phyloP scores from a whole-genome alignment of 2,888 invertebrate species.

The Agriopis aurantiaria region DNA sequence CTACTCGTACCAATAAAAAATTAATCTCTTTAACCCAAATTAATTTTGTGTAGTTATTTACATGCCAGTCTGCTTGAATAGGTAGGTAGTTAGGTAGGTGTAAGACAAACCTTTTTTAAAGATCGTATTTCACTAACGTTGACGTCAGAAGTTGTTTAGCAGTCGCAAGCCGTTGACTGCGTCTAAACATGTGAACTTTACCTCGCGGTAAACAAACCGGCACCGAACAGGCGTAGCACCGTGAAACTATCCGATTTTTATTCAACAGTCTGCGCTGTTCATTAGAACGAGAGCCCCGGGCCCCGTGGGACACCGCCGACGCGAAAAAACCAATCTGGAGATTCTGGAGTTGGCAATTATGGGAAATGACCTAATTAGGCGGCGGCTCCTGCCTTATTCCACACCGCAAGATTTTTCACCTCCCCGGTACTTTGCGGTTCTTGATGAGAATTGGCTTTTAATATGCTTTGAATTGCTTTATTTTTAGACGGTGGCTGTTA shows the following conservation, averaged over 20 bases:
- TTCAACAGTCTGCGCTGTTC: slow-evolving; percentile 60
- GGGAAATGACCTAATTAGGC: slow-evolving; percentile 81
- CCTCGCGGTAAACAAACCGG: slow-evolving; percentile 32
- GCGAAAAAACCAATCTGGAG: slow-evolving; percentile 83
- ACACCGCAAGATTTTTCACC: slow-evolving; percentile 70
- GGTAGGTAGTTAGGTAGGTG: too few species aligned
- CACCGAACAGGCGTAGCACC: slow-evolving; percentile 47
- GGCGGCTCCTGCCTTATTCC: slow-evolving; percentile 58
- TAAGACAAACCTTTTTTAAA: too few species aligned
- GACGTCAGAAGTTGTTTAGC: neutral
- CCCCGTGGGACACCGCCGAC: slow-evolving; percentile 77
- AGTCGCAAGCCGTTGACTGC: neutral
- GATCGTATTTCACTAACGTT: too few species aligned
- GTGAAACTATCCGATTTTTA: slow-evolving; percentile 55
- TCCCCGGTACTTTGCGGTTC: slow-evolving; percentile 61
- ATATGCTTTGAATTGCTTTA: slow-evolving; percentile 57
- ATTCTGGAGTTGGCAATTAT: slow-evolving; percentile 82
- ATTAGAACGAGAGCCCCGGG: slow-evolving; percentile 72
- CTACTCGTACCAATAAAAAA: slow-evolving; percentile 3
- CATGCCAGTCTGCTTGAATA: neutral
- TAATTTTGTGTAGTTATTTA: neutral
- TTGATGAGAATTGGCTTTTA: slow-evolving; percentile 65
- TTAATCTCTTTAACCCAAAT: neutral
- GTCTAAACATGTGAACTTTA: neutral
- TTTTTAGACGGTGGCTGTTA: slow-evolving; percentile 38